Evolutionary conservation across 1,140 invertebrate species (phyloP).

Genomic region (Aphidius ervi): DNA sequence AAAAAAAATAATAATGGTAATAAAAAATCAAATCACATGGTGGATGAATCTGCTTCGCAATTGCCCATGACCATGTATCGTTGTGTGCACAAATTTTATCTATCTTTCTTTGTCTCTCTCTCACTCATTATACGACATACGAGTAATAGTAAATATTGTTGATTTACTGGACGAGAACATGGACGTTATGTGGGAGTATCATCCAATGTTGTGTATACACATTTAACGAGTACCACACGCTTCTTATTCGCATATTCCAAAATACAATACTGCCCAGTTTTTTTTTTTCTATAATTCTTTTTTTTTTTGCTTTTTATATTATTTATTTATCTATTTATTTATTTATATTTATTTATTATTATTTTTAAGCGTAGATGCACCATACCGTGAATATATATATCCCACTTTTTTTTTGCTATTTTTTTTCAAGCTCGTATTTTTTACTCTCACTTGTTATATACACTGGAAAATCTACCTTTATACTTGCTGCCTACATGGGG

Average conservation of each 20-base stretch:
- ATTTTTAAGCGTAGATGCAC: too few species aligned
- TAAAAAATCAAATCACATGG: constrained; percentile 10
- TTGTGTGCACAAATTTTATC: neutral
- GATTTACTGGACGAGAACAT: constrained; percentile 3
- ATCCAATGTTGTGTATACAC: neutral
- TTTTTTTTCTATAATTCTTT: constrained; percentile 13
- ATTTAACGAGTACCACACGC: neutral
- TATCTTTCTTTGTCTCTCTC: neutral
- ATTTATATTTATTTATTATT: too few species aligned
- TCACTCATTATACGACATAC: neutral
- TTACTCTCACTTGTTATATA: too few species aligned
- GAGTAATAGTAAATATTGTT: constrained; percentile 15
- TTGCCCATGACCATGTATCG: neutral
- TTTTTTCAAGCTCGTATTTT: too few species aligned
- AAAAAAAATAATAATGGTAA: too few species aligned
- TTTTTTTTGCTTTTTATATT: constrained; percentile 7
- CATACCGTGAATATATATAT: too few species aligned
- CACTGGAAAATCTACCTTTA: too few species aligned
- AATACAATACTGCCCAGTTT: constrained; percentile 1
- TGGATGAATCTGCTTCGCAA: constrained; percentile 1
- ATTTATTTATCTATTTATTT: too few species aligned
- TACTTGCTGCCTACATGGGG: too few species aligned
- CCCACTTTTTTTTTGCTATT: too few species aligned
- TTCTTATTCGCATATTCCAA: constrained; percentile 18
- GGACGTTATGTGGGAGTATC: neutral